These are phyloP conservation scores for Drosophila tristis DNA, from an alignment of 1,140 invertebrate genomes.

Conservation along the genomic window DNA sequence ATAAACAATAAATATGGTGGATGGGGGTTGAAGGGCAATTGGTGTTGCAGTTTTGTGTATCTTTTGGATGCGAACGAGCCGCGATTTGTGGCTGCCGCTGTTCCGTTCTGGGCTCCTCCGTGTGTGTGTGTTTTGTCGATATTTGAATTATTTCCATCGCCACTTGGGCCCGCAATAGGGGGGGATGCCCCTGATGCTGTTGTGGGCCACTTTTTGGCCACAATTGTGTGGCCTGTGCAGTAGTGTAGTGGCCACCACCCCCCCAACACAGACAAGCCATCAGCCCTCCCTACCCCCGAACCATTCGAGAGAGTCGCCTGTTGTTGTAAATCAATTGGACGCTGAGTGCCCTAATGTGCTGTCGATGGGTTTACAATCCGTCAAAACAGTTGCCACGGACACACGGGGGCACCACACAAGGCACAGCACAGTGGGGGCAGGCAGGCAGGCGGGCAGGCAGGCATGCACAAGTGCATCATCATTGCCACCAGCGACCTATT, in stretches of 20 bases:
- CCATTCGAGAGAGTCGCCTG: slow-evolving; percentile 13
- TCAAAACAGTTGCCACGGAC: slow-evolving; percentile 69
- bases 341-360: slow-evolving; percentile 73
- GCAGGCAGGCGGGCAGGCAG: no score
- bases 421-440: no score
- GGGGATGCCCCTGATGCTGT: slow-evolving; percentile 26
- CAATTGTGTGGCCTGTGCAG: slow-evolving; percentile 62
- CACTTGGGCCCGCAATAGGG: slow-evolving; percentile 39
- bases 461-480: slow-evolving; percentile 33
- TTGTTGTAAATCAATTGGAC: slow-evolving; percentile 70
- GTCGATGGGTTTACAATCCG: slow-evolving; percentile 80
- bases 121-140: slow-evolving; percentile 61
- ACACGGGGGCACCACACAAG: slow-evolving; percentile 9
- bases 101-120: slow-evolving; percentile 7
- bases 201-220: slow-evolving; percentile 72
- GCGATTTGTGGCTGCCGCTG: slow-evolving; percentile 59
- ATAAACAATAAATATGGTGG: slow-evolving; percentile 38
- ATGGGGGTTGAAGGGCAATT: background rate
- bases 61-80: slow-evolving; percentile 50
- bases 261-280: background rate
- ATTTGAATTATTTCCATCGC: slow-evolving; percentile 77
- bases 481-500: slow-evolving; percentile 59
- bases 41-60: slow-evolving; percentile 47
- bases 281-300: background rate
- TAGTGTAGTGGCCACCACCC: background rate